These are phyloP conservation scores for Colostygia pectinataria DNA, from an alignment of 2,888 invertebrate genomes.

Conservation along the genomic window DNA sequence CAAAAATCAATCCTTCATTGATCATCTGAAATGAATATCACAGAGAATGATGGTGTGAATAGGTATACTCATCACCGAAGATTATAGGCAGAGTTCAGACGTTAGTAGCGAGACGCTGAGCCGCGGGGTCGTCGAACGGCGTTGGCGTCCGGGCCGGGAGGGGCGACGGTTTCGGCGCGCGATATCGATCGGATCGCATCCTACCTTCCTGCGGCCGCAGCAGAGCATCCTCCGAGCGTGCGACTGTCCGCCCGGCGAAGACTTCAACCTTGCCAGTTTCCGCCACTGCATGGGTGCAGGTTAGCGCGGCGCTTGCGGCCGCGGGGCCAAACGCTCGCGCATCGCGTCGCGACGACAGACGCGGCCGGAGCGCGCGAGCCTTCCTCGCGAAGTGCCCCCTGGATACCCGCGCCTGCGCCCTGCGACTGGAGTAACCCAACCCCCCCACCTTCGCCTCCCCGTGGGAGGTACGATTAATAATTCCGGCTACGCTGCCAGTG, in stretches of 20 bases:
- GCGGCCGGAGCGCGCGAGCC: conserved; percentile 80
- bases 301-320: conserved; percentile 84
- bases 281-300: conserved; percentile 92
- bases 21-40: neutral
- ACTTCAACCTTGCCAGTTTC: conserved; percentile 91
- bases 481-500: conserved; percentile 82
- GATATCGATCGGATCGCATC: conserved; percentile 78
- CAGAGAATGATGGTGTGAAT: neutral
- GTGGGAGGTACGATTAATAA: conserved; percentile 74
- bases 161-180: conserved; percentile 79
- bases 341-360: conserved; percentile 71
- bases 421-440: conserved; percentile 27
- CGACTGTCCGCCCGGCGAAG: conserved; percentile 85
- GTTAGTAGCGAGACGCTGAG: conserved; percentile 47
- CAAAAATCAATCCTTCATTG: neutral
- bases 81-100: conserved; percentile 58
- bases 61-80: conserved; percentile 26
- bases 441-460: conserved; percentile 51
- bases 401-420: conserved; percentile 66
- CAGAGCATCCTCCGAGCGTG: conserved; percentile 96
- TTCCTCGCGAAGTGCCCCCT: conserved; percentile 77
- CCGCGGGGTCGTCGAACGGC: conserved; percentile 78
- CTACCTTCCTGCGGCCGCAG: conserved; percentile 97
- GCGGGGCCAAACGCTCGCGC: conserved; percentile 76
- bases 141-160: conserved; percentile 78